Base-by-base conservation (phyloP, 2,113 vertebrate species). In the Morone saxatilis region DNA sequence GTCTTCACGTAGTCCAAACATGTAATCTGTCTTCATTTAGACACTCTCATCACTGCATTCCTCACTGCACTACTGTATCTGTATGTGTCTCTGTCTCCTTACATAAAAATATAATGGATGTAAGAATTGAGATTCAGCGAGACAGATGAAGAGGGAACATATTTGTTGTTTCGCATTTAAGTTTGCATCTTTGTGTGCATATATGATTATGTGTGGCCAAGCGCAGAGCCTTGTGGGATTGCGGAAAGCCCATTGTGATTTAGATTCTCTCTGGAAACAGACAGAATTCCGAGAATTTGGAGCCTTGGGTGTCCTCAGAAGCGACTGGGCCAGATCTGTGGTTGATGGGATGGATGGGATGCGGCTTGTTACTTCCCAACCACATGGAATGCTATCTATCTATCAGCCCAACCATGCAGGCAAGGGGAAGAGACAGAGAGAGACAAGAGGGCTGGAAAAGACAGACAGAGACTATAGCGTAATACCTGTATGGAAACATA, bases 1-100 rank as follows among this genome's bases (percentile, higher is more conserved):
- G 78, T 88, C 76, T 65, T 83, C 66, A 38, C 82, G 36, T 57
- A 75, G 87, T 80, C 82, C 66, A 83, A 88, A 88, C 87, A 78
- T 91, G 66, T 78, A 86, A 92, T 93, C 85, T 89, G 85, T 92
- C 84, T 90, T 89, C 84, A 87, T 88, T 89, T 88, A 87, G 76
- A 85, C 41, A 51, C 84, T 73, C 79, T 89, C 86, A 79, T 89
- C 90, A 45, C 72, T 19, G 83, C 87, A 88, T 92, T 92, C 89
- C 89, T 80, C 20, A 0, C 40, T 77, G 43, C 36, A 77, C 76
- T 61, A 14, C 69, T 79, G 51, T 54, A 31, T 84, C 59, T 81
- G 19, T 77, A 0, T 38, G 31, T 62, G 59, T 81, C 22, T 81
- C 22, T 73, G 31, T 78, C 47, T 67, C 71, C 36, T 47, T 45